Evolutionary conservation across 2,113 vertebrate genomes (phyloP).

Genomic region (Lycaon pictus): DNA sequence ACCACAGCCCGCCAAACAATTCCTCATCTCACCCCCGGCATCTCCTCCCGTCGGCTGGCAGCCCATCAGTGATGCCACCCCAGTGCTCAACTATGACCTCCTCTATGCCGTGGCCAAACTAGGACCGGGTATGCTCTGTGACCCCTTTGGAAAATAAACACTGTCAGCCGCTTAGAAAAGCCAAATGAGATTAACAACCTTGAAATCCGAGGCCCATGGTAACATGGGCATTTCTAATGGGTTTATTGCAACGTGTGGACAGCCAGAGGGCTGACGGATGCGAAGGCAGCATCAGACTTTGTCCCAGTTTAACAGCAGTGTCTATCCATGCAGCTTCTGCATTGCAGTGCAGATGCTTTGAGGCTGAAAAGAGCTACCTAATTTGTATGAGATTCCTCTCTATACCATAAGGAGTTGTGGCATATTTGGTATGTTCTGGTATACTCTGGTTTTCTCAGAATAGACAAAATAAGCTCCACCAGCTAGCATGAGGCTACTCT

Average conservation of each 20-base stretch:
- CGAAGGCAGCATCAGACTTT: background rate
- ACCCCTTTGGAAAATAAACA: background rate
- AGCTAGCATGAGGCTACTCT: background rate
- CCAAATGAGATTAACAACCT: background rate
- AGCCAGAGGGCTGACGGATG: background rate
- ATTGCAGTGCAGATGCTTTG: background rate
- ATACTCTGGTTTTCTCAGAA: background rate
- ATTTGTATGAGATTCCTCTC: background rate
- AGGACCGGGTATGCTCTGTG: conserved; percentile 89
- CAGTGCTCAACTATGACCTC: conserved; percentile 94
- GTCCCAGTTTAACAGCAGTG: background rate
- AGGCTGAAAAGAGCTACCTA: background rate
- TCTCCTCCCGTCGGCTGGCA: conserved; percentile 94
- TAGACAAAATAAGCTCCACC: background rate
- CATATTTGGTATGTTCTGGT: background rate
- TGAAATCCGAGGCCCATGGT: background rate
- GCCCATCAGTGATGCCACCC: conserved; percentile 91
- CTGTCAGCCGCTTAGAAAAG: background rate
- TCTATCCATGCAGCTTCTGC: background rate
- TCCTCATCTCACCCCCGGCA: conserved; percentile 94
- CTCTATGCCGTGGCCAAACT: conserved; percentile 93
- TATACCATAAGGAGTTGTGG: background rate
- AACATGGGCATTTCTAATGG: conserved; percentile 18
- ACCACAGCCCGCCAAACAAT: conserved; percentile 94
- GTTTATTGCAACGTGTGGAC: background rate